Conservation (phyloP, 92 coral and sea anemone species). For the Pocillopora meandrina region DNA sequence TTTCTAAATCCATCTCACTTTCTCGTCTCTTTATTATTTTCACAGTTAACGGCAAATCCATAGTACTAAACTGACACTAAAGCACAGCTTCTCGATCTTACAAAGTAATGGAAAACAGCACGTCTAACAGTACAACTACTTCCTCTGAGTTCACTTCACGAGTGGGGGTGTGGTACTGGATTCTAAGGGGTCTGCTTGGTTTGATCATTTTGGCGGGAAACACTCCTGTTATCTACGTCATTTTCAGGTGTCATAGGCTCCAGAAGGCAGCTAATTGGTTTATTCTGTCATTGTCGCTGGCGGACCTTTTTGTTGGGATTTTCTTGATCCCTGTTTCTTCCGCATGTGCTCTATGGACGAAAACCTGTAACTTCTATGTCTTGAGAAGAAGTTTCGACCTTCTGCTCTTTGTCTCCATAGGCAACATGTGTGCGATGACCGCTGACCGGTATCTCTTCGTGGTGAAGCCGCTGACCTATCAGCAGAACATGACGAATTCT, state of each 20-base stretch:
- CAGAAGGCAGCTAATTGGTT: constrained; percentile 39
- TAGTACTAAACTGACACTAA: background rate
- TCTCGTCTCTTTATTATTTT: background rate
- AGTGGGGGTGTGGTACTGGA: constrained; percentile 38
- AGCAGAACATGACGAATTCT: constrained; percentile 31
- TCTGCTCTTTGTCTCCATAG: constrained; percentile 35
- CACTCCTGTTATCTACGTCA: constrained; percentile 30
- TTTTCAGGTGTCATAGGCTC: constrained; percentile 23
- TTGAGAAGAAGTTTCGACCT: constrained; percentile 22
- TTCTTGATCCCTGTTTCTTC: constrained; percentile 34
- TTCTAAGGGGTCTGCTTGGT: constrained; percentile 23
- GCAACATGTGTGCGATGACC: constrained; percentile 48
- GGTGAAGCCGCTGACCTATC: constrained; percentile 43
- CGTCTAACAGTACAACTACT: background rate
- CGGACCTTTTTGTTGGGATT: constrained; percentile 37
- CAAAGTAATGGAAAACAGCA: background rate
- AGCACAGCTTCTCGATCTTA: background rate
- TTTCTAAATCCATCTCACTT: background rate
- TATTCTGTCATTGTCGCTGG: constrained; percentile 32
- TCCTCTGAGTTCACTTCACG: background rate
- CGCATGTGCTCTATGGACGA: constrained; percentile 28
- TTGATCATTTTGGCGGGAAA: constrained; percentile 40
- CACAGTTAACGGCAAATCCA: background rate
- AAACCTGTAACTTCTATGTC: constrained; percentile 11
- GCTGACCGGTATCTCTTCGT: constrained; percentile 42